These are phyloP conservation scores for Ciconia boyciana DNA, from an alignment of 2,113 vertebrate species.

Conservation along the genomic window DNA sequence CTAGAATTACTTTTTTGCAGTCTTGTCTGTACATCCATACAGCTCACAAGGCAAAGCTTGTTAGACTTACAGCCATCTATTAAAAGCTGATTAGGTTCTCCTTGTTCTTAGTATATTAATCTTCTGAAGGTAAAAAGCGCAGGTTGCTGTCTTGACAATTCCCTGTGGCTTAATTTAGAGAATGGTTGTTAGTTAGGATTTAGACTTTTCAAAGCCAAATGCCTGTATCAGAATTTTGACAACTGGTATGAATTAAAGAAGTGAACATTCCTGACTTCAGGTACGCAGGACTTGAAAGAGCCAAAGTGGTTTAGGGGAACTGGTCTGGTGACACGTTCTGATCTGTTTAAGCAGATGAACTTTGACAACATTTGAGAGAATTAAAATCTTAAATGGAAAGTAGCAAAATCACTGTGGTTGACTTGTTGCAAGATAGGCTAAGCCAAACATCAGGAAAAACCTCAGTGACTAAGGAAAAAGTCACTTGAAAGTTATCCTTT, in stretches of 20 bases:
- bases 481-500: background rate
- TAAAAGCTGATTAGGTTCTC: background rate
- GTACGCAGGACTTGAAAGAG: background rate
- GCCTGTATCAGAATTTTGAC: background rate
- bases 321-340: background rate
- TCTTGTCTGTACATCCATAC: background rate
- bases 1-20: background rate
- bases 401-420: background rate
- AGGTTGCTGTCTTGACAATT: background rate
- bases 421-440: background rate
- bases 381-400: background rate
- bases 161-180: background rate
- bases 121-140: background rate
- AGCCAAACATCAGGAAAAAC: background rate
- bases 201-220: background rate
- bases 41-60: background rate
- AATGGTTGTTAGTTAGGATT: background rate
- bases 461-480: background rate
- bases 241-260: background rate
- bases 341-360: background rate
- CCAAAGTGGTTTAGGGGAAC: background rate
- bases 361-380: background rate
- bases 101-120: background rate
- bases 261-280: background rate
- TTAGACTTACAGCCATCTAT: background rate